Evolutionary conservation across 2,797 vertebrate genomes (phyloP).

Genomic region (Coregonus suidteri): DNA sequence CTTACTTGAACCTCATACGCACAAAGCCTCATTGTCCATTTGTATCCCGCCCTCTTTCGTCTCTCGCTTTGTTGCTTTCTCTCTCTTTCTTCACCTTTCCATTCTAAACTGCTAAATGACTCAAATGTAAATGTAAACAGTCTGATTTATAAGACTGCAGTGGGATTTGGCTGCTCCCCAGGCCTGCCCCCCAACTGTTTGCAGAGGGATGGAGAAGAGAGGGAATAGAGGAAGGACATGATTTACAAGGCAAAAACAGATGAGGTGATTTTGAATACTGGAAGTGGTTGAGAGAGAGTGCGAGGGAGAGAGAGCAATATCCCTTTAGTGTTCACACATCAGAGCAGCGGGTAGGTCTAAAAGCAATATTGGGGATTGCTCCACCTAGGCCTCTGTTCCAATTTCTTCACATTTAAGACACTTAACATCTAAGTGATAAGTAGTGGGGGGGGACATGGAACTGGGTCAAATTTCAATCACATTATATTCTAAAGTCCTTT

Average conservation of each 20-base stretch:
- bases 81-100: background rate
- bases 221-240: constrained; percentile 1
- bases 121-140: background rate
- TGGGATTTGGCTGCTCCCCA: constrained; percentile 9
- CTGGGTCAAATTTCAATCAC: too few relatives aligned
- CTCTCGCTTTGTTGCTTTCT: background rate
- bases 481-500: too few relatives aligned
- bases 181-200: background rate
- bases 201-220: constrained; percentile 10
- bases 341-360: too few relatives aligned
- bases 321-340: too few relatives aligned
- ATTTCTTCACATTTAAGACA: too few relatives aligned
- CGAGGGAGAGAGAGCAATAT: too few relatives aligned
- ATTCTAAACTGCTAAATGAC: background rate
- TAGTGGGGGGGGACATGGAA: too few relatives aligned
- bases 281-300: constrained; percentile 22
- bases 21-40: background rate
- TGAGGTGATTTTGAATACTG: constrained; percentile 56
- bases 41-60: background rate
- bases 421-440: too few relatives aligned
- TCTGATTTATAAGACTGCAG: constrained; percentile 50
- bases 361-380: too few relatives aligned
- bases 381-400: too few relatives aligned
- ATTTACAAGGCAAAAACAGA: constrained; percentile 60
- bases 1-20: too few relatives aligned